phyloP scores from a whole-genome alignment of 2,113 vertebrate species.

The Ardeotis arabs region DNA sequence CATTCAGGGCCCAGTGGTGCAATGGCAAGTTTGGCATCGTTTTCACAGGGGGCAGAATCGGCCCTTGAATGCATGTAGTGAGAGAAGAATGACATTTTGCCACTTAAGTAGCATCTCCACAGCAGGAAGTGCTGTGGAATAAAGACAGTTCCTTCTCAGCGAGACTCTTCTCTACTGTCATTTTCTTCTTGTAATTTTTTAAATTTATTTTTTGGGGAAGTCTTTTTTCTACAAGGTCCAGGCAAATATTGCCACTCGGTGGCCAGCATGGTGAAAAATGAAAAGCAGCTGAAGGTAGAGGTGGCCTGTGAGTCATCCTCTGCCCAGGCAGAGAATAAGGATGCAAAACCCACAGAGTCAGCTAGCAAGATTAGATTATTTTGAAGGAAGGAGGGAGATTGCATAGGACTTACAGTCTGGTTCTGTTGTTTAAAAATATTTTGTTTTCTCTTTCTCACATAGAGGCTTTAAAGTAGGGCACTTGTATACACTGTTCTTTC shows the following conservation, averaged over 20 bases:
- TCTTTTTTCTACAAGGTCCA: neutral
- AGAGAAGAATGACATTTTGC: neutral
- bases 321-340: neutral
- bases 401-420: neutral
- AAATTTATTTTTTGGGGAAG: neutral
- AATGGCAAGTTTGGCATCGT: slow-evolving; percentile 11
- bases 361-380: neutral
- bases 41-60: neutral
- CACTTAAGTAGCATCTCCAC: neutral
- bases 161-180: neutral
- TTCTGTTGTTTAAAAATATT: slow-evolving; percentile 39
- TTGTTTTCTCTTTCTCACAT: neutral
- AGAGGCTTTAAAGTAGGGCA: slow-evolving; percentile 69
- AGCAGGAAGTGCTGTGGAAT: neutral
- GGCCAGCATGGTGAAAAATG: neutral
- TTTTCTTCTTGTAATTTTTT: neutral
- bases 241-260: neutral
- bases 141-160: neutral
- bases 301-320: neutral
- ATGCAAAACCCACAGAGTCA: neutral
- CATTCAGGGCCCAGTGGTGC: neutral
- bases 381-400: neutral
- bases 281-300: neutral
- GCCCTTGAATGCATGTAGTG: neutral
- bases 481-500: slow-evolving; percentile 56